Base-by-base conservation (phyloP, 2,797 vertebrate species). In the Sebastes hubbsi region DNA sequence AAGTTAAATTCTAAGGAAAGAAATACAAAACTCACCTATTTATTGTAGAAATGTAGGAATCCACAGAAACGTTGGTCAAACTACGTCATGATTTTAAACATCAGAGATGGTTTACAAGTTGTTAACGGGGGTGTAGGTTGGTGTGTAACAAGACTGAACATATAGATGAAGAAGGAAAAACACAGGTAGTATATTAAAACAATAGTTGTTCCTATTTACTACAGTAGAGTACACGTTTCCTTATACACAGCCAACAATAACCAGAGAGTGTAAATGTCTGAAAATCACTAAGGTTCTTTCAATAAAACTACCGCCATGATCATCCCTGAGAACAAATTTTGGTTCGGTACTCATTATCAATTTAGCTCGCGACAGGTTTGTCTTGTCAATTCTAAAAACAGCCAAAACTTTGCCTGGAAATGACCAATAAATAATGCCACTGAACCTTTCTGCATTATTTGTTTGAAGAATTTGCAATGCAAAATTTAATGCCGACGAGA, bases 241-340 rank as follows among this genome's bases (percentile, higher is more conserved):
- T 82, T 92, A 89, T 78, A 88, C 78, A 92, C 86, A 87, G 80
- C 87, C 83, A 56, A 91, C 82, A 84, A 80, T 62, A 74, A 81
- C 80, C 82, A 78, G 77, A 87, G 75, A 68, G 78, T 69, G 78
- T 78, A 78, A 79, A 85, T 82, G 75, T 85, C 84, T 83, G 71
- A 83, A 89, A 89, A 83, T 78, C 76, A 73, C 32, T 73, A 75
- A 36, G 52, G 82, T 84, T 88, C 75, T 62, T 84, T 85, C 60
- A 56, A 82, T 76, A 77, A 85, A 82, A 89, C 80, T 71, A 85
- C 81, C 80, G 80, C 79, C 86, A 87, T 72, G 85, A 86, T 90
- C 91, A 94, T 96, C 95, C 95, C 95, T 96, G 95, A 96, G 95
- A 93, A 90, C 88, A 90, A 87, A 90, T 93, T 96, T 95, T 95